phyloP scores from a whole-genome alignment of 2,888 invertebrate genomes.

The Mesoligia furuncula region DNA sequence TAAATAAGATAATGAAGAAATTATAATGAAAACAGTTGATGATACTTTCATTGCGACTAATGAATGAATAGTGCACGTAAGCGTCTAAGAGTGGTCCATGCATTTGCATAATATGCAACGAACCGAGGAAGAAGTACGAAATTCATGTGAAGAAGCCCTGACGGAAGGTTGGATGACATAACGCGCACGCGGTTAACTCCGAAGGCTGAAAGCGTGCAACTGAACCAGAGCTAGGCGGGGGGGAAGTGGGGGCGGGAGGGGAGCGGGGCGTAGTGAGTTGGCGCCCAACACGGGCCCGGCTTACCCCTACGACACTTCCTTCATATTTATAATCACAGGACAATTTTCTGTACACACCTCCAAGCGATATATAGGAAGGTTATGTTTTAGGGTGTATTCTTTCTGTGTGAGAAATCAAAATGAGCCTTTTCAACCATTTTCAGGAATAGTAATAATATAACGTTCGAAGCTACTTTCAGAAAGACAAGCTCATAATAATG shows the following conservation, averaged over 20 bases:
- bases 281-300: slow-evolving; percentile 79
- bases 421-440: not conserved
- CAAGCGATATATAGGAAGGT: slow-evolving; percentile 72
- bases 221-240: slow-evolving; percentile 69
- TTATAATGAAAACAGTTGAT: slow-evolving; percentile 55
- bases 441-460: slow-evolving; percentile 2
- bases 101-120: slow-evolving; percentile 84
- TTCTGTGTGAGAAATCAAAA: slow-evolving; percentile 31
- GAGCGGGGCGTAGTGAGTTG: slow-evolving; percentile 76
- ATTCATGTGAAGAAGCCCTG: slow-evolving; percentile 86
- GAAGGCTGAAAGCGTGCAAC: slow-evolving; percentile 84
- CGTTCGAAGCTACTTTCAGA: not conserved
- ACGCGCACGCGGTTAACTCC: slow-evolving; percentile 85
- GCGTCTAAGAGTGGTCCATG: slow-evolving; percentile 89
- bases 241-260: slow-evolving; percentile 71
- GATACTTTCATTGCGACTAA: slow-evolving; percentile 69
- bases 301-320: slow-evolving; percentile 78
- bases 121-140: slow-evolving; percentile 86
- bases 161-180: slow-evolving; percentile 84
- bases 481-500: not conserved
- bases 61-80: slow-evolving; percentile 85
- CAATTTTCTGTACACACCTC: slow-evolving; percentile 83
- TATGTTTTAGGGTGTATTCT: slow-evolving; percentile 46
- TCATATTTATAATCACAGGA: slow-evolving; percentile 82
- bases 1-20: slow-evolving; percentile 61